phyloP scores from a whole-genome alignment of 2,113 vertebrate genomes.

The Chloebia gouldiae region DNA sequence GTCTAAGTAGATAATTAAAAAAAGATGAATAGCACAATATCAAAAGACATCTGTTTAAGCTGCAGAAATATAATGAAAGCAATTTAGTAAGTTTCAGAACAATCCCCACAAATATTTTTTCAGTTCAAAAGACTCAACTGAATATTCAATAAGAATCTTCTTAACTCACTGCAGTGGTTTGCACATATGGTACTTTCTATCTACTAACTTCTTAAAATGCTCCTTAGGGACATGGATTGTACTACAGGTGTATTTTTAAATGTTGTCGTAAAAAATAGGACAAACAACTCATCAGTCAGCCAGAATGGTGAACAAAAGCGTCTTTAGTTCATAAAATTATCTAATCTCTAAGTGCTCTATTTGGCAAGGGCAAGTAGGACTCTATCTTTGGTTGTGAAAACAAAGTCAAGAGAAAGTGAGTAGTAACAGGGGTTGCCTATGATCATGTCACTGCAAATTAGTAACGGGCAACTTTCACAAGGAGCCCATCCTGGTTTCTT shows the following conservation, averaged over 20 bases:
- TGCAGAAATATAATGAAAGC: constrained; percentile 65
- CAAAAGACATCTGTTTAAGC: constrained; percentile 66
- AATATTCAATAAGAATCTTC: constrained; percentile 45
- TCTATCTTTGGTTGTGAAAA: neutral
- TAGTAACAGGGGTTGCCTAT: neutral
- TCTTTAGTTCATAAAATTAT: neutral
- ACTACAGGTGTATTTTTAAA: constrained; percentile 5
- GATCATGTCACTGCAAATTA: neutral
- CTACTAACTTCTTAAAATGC: constrained; percentile 17
- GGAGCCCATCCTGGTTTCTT: rapidly evolving
- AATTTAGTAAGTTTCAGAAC: constrained; percentile 69
- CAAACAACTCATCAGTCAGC: neutral
- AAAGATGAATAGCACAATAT: constrained; percentile 60
- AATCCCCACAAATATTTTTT: constrained; percentile 60
- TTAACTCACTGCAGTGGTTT: constrained; percentile 18
- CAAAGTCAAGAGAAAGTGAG: neutral
- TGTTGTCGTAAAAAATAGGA: neutral
- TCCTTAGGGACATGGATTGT: neutral
- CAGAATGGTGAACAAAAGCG: constrained; percentile 36
- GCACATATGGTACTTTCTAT: neutral
- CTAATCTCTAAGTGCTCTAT: neutral
- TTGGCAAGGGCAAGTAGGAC: neutral
- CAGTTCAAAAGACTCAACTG: constrained; percentile 44
- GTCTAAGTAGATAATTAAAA: constrained; percentile 69
- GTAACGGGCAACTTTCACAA: neutral